These are phyloP conservation scores for Syrmaticus mikado DNA, from an alignment of 2,113 vertebrate species.

Conservation along the genomic window DNA sequence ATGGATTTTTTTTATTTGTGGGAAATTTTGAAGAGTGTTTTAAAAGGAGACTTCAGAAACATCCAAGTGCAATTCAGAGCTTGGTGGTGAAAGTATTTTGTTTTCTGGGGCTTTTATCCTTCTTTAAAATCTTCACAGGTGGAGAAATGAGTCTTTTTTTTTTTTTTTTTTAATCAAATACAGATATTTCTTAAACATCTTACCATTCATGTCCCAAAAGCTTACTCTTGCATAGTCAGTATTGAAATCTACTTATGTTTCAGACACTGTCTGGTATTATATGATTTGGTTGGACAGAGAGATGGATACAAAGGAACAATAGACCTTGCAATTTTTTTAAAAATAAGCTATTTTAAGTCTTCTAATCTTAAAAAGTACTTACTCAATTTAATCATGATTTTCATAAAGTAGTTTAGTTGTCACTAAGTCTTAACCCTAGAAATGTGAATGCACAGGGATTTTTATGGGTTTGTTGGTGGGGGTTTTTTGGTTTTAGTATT, in stretches of 20 bases:
- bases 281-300: constrained; percentile 46
- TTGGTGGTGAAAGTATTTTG: neutral
- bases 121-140: neutral
- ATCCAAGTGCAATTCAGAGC: neutral
- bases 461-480: neutral
- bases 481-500: neutral
- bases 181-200: constrained; percentile 20
- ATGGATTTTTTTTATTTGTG: neutral
- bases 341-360: constrained; percentile 37
- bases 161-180: neutral
- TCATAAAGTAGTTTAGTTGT: constrained; percentile 17
- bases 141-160: neutral
- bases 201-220: neutral
- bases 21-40: neutral
- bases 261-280: constrained; percentile 36
- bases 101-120: neutral
- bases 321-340: constrained; percentile 12
- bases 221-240: neutral
- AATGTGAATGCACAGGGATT: neutral
- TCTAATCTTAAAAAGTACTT: constrained; percentile 60
- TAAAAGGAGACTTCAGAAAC: constrained; percentile 9
- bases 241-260: constrained; percentile 51
- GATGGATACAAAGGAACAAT: constrained; percentile 47
- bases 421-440: constrained; percentile 42
- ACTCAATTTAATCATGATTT: constrained; percentile 44